Evolutionary conservation across 1,140 invertebrate genomes (phyloP).

Genomic region (Trachymyrmex septentrionalis): DNA sequence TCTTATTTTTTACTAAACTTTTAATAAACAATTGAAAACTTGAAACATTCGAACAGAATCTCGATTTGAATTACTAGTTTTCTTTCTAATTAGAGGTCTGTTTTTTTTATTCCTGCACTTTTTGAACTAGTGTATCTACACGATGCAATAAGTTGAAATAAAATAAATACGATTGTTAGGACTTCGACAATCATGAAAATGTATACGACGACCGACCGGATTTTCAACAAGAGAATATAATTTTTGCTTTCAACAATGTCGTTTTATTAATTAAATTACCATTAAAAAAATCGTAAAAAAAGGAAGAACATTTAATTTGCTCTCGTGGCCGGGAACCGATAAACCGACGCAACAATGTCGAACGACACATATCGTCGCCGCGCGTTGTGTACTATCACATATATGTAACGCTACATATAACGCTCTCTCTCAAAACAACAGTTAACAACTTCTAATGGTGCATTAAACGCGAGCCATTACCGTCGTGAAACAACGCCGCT

Average conservation of each 20-base stretch:
- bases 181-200: not conserved
- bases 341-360: constrained; percentile 10
- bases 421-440: constrained; percentile 30
- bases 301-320: constrained; percentile 6
- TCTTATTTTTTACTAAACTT: not conserved
- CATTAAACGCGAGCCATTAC: constrained; percentile 61
- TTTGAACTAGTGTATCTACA: no score
- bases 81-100: not conserved
- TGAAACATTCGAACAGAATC: not conserved
- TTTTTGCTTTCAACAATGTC: not conserved
- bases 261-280: not conserved
- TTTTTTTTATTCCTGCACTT: no score
- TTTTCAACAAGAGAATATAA: not conserved
- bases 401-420: not conserved
- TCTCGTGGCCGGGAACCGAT: constrained; percentile 11
- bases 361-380: constrained; percentile 10
- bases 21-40: not conserved
- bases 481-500: constrained; percentile 28
- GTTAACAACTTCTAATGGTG: constrained; percentile 66
- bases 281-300: not conserved
- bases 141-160: no score
- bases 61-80: not conserved
- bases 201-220: not conserved
- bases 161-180: not conserved
- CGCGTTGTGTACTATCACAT: not conserved